Percentiles rank a stretch among this genome's conserved stretches.
These are phyloP conservation scores for Cotesia vestalis DNA, from an alignment of 1,140 invertebrate genomes.

Conservation along the genomic window DNA sequence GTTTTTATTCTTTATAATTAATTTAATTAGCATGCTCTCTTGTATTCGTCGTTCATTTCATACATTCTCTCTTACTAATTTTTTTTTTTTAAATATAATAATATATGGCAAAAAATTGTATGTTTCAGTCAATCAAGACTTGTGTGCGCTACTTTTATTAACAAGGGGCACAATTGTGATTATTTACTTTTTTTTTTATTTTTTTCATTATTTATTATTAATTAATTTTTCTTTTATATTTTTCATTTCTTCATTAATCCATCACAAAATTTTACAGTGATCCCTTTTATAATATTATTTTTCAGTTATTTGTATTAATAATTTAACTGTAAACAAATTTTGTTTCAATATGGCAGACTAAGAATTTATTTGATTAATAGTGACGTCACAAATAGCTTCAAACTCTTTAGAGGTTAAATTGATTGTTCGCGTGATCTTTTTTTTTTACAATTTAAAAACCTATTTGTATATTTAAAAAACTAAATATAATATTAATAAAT, in stretches of 20 bases:
- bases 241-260: background rate
- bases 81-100: conserved; percentile 20
- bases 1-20: too few species aligned
- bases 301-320: background rate
- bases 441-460: too few species aligned
- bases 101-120: conserved; percentile 35
- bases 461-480: too few species aligned
- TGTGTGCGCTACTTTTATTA: conserved; percentile 35
- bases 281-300: background rate
- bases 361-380: too few species aligned
- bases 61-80: background rate
- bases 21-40: background rate
- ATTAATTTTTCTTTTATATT: background rate
- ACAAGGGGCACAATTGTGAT: conserved; percentile 14
- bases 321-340: too few species aligned
- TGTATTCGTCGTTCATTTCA: background rate
- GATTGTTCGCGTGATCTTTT: too few species aligned
- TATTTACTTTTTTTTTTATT: background rate
- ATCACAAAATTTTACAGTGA: conserved; percentile 8
- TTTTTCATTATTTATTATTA: background rate
- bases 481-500: too few species aligned
- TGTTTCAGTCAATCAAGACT: conserved; percentile 41
- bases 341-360: too few species aligned
- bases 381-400: too few species aligned
- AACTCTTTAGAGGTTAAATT: too few species aligned